A percentile compares a stretch with the other conserved stretches of the same genome.
Evolutionary conservation across 2,888 invertebrate genomes (phyloP).

Genomic region (Belgica antarctica): DNA sequence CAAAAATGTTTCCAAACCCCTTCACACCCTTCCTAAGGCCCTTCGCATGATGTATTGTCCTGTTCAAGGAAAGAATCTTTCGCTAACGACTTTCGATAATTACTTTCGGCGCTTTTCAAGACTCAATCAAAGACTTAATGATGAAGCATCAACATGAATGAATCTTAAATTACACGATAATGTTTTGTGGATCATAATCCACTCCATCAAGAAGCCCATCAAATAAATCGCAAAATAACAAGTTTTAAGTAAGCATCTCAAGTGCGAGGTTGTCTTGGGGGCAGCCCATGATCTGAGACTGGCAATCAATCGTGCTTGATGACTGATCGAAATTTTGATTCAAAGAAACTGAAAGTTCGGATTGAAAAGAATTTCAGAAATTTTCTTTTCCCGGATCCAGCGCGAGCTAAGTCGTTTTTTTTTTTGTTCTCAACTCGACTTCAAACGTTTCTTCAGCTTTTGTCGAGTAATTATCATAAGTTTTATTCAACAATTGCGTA

Average conservation of each 20-base stretch:
- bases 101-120: slow-evolving; percentile 9
- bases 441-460: too few relatives aligned
- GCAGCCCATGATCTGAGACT: not conserved
- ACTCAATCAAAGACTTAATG: not conserved
- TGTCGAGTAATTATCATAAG: too few relatives aligned
- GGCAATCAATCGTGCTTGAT: slow-evolving; percentile 1
- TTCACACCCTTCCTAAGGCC: too few relatives aligned
- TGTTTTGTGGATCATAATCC: slow-evolving; percentile 38
- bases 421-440: too few relatives aligned
- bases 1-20: too few relatives aligned
- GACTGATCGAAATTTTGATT: too few relatives aligned
- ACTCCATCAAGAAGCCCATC: slow-evolving; percentile 15
- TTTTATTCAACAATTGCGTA: not conserved
- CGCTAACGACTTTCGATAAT: too few relatives aligned
- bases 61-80: too few relatives aligned
- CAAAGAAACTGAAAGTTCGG: too few relatives aligned
- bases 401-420: not conserved
- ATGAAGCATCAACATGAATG: not conserved
- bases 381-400: too few relatives aligned
- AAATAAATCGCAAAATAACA: slow-evolving; percentile 41
- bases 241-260: slow-evolving; percentile 10
- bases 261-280: too few relatives aligned
- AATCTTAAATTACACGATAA: slow-evolving; percentile 30
- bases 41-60: not conserved
- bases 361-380: too few relatives aligned